Base-by-base conservation (phyloP, 2,888 invertebrate genomes). In the Iphiclides podalirius region DNA sequence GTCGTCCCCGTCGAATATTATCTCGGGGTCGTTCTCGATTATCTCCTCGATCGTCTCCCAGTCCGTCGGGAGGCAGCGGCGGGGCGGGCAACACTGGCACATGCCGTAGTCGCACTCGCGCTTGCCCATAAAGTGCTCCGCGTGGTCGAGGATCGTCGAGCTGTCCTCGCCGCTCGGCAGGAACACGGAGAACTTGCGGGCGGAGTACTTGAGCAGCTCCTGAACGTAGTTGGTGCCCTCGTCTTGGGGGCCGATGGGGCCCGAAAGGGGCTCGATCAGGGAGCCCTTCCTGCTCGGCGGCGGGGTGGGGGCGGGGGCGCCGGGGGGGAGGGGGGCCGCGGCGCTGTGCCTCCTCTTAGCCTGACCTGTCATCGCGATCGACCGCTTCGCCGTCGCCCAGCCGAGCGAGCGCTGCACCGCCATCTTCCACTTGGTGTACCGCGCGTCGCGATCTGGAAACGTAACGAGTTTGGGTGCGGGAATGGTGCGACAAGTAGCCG, bases 341-440 rank as follows among this genome's bases (percentile, higher is more conserved):
- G 77, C 70, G 72, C 83, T 86, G 76, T 53, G 62, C 50, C 74
- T 77, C 70, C 83, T 61, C 75, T 73, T 79, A 47, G 60, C 64
- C 86, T 90, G 92, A 93, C 94, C 94, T 92, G 95, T 95, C 93
- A 95, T 95, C 36, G 91, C 88, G 61, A 90, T 83, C 6, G 94
- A 93, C 77, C 93, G 94, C 73, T 94, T 93, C 3, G 91, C 90
- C 0, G 92, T 90, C 13, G 94, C 94, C 98, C 98, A 98, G 53
- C 96, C 95, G 61, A 98, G 91, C 28, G 96, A 95, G 20, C 97
- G 91, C 67, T 96, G 93, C 1, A 98, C 97, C 0, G 98, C 98
- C 92, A 95, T 95, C 83, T 97, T 97, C 98, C 98, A 98, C 80
- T 95, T 95, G 4, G 92, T 94, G 78, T 96, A 97, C 54, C 97